phyloP scores from a whole-genome alignment of 1,140 invertebrate species.

The Coelopa frigida region DNA sequence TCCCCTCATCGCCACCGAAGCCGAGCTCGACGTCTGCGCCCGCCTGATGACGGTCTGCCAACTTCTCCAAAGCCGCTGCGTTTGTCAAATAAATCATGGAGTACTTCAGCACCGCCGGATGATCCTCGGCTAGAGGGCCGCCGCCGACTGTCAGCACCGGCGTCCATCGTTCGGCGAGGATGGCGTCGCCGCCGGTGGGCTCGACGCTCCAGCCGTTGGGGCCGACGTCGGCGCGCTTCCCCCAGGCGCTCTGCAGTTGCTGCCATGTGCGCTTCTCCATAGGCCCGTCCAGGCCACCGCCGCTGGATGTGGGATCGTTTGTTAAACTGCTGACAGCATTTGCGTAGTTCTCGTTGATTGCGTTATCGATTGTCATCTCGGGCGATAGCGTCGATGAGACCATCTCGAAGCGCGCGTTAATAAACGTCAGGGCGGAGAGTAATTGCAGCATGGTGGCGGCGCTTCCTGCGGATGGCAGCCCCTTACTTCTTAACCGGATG shows the following conservation, averaged over 20 bases:
- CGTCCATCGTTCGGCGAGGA: not conserved
- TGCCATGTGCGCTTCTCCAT: conserved; percentile 56
- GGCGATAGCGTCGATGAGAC: no score
- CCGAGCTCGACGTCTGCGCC: not conserved
- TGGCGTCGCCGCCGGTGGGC: conserved; percentile 7
- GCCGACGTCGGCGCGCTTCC: conserved; percentile 46
- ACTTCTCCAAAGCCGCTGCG: conserved; percentile 2
- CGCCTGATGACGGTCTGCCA: conserved; percentile 1
- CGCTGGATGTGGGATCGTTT: no score
- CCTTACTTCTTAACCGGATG: no score
- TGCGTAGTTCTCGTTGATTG: no score
- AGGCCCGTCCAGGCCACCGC: conserved; percentile 6
- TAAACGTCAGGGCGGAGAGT: no score
- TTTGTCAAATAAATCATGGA: conserved; percentile 10
- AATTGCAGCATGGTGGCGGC: no score
- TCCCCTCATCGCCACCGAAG: not conserved
- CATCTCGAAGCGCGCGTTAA: no score
- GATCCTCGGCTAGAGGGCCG: no score
- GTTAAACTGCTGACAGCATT: no score
- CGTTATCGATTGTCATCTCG: no score
- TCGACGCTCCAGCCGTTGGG: conserved; percentile 7
- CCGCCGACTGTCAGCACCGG: conserved; percentile 2
- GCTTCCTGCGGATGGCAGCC: no score
- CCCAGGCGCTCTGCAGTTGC: conserved; percentile 55
- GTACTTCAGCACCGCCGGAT: conserved; percentile 9